Percentiles rank a stretch among this genome's conserved stretches.
These are phyloP conservation scores for Cotesia vestalis DNA, from an alignment of 1,140 invertebrate genomes.

Conservation along the genomic window DNA sequence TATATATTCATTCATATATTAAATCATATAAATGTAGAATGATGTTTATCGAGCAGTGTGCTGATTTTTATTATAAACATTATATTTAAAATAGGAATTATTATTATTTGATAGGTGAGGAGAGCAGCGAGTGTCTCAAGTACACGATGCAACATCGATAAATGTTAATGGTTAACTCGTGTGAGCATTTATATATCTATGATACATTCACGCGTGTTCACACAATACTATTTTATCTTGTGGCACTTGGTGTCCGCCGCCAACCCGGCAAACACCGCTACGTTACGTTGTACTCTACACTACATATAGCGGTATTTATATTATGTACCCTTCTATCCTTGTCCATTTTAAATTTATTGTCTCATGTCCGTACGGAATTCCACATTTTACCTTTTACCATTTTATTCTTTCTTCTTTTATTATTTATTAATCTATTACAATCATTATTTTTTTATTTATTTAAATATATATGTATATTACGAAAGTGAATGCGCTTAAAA, in stretches of 20 bases:
- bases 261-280: constrained; percentile 4
- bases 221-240: constrained; percentile 7
- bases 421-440: too few relatives aligned
- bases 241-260: neutral
- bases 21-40: neutral
- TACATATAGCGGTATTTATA: constrained; percentile 8
- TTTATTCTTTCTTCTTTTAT: too few relatives aligned
- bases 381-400: too few relatives aligned
- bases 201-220: constrained; percentile 12
- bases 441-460: too few relatives aligned
- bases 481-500: too few relatives aligned
- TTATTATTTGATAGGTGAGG: too few relatives aligned
- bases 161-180: constrained; percentile 7
- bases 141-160: constrained; percentile 15
- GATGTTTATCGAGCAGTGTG: neutral
- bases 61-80: neutral
- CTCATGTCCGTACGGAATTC: too few relatives aligned
- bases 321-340: neutral
- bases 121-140: neutral
- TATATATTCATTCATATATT: neutral
- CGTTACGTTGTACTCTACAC: constrained; percentile 1
- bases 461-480: too few relatives aligned
- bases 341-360: too few relatives aligned
- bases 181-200: constrained; percentile 10
- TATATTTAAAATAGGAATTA: neutral